A percentile compares a stretch with the other conserved stretches of the same genome.
These are phyloP conservation scores for Oxyruncus cristatus DNA, from an alignment of 2,113 vertebrate genomes.

Conservation along the genomic window DNA sequence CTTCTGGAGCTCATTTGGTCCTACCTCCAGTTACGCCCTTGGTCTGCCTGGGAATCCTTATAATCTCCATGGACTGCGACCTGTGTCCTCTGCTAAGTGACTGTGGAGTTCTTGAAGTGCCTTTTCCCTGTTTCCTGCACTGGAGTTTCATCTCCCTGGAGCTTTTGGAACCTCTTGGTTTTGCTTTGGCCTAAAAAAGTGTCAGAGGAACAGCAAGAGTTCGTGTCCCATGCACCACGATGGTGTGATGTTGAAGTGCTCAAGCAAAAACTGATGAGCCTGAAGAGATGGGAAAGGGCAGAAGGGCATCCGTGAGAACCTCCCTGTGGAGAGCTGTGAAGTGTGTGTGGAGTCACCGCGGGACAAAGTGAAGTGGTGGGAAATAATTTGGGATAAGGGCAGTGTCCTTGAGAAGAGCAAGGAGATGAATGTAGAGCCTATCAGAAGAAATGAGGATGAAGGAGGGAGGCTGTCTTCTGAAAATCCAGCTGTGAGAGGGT, in stretches of 20 bases:
- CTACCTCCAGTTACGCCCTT: background rate
- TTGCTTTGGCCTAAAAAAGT: background rate
- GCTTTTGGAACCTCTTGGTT: background rate
- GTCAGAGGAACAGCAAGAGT: background rate
- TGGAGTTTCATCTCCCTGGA: background rate
- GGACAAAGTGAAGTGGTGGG: background rate
- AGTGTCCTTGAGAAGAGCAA: background rate
- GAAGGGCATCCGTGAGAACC: background rate
- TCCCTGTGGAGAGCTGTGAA: background rate
- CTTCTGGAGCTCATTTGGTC: background rate
- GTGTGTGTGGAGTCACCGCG: rapidly evolving
- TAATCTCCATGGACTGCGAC: background rate
- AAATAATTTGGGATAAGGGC: background rate
- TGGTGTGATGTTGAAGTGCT: rapidly evolving
- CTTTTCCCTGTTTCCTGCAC: background rate
- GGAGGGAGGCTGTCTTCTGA: background rate
- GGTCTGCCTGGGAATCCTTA: background rate
- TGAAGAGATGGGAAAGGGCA: background rate
- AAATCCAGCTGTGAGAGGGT: background rate
- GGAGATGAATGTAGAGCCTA: background rate
- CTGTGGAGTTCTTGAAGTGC: too few relatives aligned
- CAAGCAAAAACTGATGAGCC: background rate
- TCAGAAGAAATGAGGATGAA: background rate
- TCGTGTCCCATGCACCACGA: rapidly evolving
- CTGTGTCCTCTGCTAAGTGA: background rate